Base-by-base conservation (phyloP, 2,888 invertebrate genomes). In the Cheilosia grossa region DNA sequence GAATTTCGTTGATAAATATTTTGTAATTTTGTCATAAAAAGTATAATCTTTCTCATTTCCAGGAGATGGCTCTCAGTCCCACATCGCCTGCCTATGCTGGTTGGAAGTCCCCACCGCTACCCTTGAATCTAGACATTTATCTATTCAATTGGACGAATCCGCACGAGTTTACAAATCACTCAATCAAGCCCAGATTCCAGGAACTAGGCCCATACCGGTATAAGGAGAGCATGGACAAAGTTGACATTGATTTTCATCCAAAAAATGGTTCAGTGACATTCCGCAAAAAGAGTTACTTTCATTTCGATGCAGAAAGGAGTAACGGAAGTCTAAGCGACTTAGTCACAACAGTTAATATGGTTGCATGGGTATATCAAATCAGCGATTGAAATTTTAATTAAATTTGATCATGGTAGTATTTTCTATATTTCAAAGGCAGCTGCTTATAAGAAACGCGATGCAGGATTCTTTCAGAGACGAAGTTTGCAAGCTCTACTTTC, bases 141-240 rank as follows among this genome's bases (percentile, higher is more conserved):
- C 93, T 96, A 87, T 96, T 95, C 90, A 96, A 96, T 91, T 96
- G 96, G 96, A 96, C 96, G 3, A 96, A 96, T 91, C 94, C 96
- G 0, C 93, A 95, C 21, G 93, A 94, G 69, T 93, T 94, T 44
- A 93, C 93, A 4, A 93, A 93, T 15, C 93, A 93, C 63, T 92
- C 92, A 1, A 88, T 89, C 1, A 95, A 94, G 87, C 94, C 94
- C 0, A 92, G 89, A 51, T 93, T 95, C 58, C 90, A 91, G 58
- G 91, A 94, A 89, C 87, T 93, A 27, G 95, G 95, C 17, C 95
- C 95, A 0, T 95, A 95, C 90, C 92, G 94, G 1, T 95, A 93
- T 91, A 94, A 93, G 0, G 96, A 97, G 90, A 91, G 92, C 4
- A 94, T 95, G 24, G 93, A 94, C 74, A 96, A 96, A 89, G 94